A percentile compares a stretch with the other conserved stretches of the same genome.
Evolutionary conservation across 35 echinoderm and acorn worm species (phyloP).

Genomic region (Ptychodera flava): DNA sequence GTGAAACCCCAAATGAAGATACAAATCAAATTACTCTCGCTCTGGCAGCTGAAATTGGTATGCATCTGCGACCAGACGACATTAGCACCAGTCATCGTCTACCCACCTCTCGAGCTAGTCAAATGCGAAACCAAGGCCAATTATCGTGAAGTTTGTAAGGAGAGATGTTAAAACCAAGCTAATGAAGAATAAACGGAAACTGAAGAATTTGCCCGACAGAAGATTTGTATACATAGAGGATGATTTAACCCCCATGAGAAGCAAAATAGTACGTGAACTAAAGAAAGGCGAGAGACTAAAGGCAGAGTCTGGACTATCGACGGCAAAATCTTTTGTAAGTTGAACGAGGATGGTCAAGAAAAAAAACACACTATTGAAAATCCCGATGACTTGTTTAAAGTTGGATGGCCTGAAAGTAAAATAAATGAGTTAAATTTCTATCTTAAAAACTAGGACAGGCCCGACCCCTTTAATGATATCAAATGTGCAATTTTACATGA

Average conservation of each 20-base stretch:
- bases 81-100: not conserved
- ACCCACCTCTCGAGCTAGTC: too few relatives aligned
- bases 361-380: too few relatives aligned
- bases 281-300: not conserved
- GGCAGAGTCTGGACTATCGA: constrained; percentile 7
- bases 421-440: too few relatives aligned
- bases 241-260: constrained; percentile 20
- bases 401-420: too few relatives aligned
- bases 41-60: not conserved
- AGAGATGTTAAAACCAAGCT: not conserved
- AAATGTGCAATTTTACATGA: too few relatives aligned
- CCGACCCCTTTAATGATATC: too few relatives aligned
- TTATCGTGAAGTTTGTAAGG: constrained; percentile 23
- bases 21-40: not conserved
- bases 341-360: too few relatives aligned
- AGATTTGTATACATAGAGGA: not conserved
- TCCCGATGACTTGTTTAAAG: too few relatives aligned
- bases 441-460: too few relatives aligned
- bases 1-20: not conserved
- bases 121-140: too few relatives aligned
- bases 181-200: constrained; percentile 16
- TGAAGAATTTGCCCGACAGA: not conserved
- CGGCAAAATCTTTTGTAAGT: too few relatives aligned
- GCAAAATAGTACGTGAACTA: not conserved
- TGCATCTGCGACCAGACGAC: not conserved